phyloP scores from a whole-genome alignment of 2,888 invertebrate species.

The Congeria kusceri region DNA sequence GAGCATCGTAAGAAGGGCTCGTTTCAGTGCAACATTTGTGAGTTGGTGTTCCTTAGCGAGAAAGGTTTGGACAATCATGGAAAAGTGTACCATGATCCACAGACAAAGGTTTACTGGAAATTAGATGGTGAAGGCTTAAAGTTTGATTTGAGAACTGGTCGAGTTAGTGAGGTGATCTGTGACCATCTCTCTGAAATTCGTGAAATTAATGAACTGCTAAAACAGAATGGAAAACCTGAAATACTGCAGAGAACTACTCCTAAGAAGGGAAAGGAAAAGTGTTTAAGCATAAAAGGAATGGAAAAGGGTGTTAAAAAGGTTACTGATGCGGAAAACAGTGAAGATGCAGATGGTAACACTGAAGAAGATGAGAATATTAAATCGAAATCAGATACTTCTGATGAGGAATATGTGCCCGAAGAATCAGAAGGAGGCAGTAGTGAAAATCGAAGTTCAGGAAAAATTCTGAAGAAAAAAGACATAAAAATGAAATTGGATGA shows the following conservation, averaged over 20 bases:
- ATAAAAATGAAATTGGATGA: conserved; percentile 5
- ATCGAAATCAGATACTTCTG: conserved; percentile 39
- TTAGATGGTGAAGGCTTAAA: conserved; percentile 53
- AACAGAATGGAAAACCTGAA: conserved; percentile 39
- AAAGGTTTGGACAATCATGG: conserved; percentile 45
- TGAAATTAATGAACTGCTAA: conserved; percentile 54
- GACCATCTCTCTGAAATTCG: conserved; percentile 48
- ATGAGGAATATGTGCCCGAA: conserved; percentile 46
- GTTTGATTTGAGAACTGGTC: conserved; percentile 54
- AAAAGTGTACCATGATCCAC: conserved; percentile 41
- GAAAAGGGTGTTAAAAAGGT: conserved; percentile 17
- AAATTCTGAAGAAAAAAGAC: background rate
- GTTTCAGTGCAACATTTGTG: conserved; percentile 47
- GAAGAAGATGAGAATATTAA: conserved; percentile 45
- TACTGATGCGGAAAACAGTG: conserved; percentile 18
- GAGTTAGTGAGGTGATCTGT: conserved; percentile 40
- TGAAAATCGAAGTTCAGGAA: conserved; percentile 16
- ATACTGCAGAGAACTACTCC: conserved; percentile 41
- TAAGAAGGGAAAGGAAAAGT: conserved; percentile 25
- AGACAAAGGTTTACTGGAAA: conserved; percentile 33
- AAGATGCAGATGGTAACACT: conserved; percentile 25
- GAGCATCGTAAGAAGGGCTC: conserved; percentile 40
- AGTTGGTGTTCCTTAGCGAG: conserved; percentile 39
- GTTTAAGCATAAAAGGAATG: background rate
- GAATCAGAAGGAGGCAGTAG: conserved; percentile 16